phyloP scores from a whole-genome alignment of 2,797 vertebrate species.

The Ceyx erithaca region DNA sequence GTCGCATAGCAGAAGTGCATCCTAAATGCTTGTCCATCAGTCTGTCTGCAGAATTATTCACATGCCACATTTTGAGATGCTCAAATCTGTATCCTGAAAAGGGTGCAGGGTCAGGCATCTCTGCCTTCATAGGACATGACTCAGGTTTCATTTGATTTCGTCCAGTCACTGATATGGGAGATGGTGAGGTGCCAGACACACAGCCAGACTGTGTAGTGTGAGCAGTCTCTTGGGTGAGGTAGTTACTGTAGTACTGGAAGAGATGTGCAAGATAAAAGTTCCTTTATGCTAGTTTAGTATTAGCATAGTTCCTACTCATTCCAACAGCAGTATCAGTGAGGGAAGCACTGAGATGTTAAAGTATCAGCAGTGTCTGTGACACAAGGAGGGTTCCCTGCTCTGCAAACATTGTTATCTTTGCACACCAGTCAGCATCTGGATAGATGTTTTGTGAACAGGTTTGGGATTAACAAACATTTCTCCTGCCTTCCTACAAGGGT shows the following conservation, averaged over 20 bases:
- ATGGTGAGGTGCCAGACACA: not conserved
- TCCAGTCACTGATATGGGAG: not conserved
- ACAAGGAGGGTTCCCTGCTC: not conserved
- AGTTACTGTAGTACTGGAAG: not conserved
- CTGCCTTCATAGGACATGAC: not conserved
- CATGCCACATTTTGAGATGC: not conserved
- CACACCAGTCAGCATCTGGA: not conserved
- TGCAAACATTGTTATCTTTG: not conserved
- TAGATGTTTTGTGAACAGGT: not conserved
- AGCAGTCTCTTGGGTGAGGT: not conserved
- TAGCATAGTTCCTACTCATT: not conserved
- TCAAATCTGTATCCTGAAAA: not conserved
- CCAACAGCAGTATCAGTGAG: not conserved
- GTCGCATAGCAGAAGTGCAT: not conserved
- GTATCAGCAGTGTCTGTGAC: not conserved
- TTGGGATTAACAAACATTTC: not conserved
- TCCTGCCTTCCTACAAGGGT: not conserved
- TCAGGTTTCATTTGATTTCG: not conserved
- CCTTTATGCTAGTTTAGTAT: not conserved
- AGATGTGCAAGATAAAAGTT: not conserved
- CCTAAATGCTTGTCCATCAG: rapidly evolving
- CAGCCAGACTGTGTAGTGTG: not conserved
- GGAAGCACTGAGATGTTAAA: not conserved
- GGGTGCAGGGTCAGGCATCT: not conserved
- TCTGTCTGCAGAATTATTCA: not conserved